A percentile compares a stretch with the other conserved stretches of the same genome.
Evolutionary conservation across 2,797 vertebrate genomes (phyloP).

Genomic region (Acestrorhynchus altus): DNA sequence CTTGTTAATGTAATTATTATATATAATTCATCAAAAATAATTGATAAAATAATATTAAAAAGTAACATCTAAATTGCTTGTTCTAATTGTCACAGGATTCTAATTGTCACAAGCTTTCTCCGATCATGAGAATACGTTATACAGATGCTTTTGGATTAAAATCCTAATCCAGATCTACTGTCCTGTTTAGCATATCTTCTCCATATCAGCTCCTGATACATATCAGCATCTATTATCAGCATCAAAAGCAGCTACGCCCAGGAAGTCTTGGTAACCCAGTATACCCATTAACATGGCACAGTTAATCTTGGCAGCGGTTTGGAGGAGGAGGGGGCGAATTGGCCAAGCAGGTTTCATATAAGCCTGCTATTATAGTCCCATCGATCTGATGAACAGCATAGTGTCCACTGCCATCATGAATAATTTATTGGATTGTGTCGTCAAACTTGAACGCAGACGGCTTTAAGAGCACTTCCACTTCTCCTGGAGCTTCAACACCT

Average conservation of each 20-base stretch:
- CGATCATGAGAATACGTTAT: no score
- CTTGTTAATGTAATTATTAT: no score
- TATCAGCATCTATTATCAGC: constrained; percentile 20
- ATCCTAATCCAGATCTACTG: no score
- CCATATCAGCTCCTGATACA: constrained; percentile 9
- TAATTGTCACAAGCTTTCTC: no score
- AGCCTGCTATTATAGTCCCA: constrained; percentile 71
- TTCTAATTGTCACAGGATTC: no score
- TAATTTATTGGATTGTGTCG: constrained; percentile 72
- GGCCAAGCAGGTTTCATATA: constrained; percentile 66
- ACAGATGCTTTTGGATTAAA: no score
- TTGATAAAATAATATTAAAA: no score
- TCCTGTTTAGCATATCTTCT: no score
- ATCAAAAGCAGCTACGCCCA: constrained; percentile 43
- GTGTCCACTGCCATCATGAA: constrained; percentile 67
- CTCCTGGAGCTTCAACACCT: constrained; percentile 43
- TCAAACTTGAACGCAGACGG: constrained; percentile 63
- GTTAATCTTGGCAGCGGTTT: constrained; percentile 49
- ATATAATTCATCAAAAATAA: no score
- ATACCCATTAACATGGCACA: constrained; percentile 73
- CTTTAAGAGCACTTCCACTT: constrained; percentile 58
- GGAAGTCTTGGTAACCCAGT: constrained; percentile 68
- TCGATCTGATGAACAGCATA: constrained; percentile 71
- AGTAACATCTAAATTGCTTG: no score
- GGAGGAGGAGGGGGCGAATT: constrained; percentile 45